Evolutionary conservation across 1,140 invertebrate species (phyloP), one percentile per base, ranked within the genome.

Genomic region (Copidosoma floridanum): DNA sequence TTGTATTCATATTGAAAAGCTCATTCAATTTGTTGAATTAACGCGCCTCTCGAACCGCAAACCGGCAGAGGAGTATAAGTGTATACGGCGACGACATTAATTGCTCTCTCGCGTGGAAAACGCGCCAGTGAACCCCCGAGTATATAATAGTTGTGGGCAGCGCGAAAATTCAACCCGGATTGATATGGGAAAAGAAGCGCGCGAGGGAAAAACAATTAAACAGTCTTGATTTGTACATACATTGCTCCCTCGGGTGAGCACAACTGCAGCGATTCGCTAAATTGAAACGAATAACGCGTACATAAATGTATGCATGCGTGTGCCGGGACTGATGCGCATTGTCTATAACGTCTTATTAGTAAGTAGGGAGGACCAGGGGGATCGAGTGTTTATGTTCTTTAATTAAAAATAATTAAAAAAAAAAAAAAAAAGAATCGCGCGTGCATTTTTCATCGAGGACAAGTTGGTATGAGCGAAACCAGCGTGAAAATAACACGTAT

Each of bases 11-110:
- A 51, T 50, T 51, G 24, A 51, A 58, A 58, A 43, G 1, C 5
- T 27, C 47, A 35, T 58, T 50, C 37, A 51, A 58, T 58, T 58
- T 52, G 57, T 52, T 48, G 51, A 52, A 59, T 59, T 52, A 59
- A 44, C 48, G 48, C 43, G 7, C 4, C 37, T 11, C 10, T 20
- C 26, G 18, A 43, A 7, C 24, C 14, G 4, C 20, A 35, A 18
- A 7, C 26, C 21, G 37, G 51, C 41, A 51, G 24, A 58, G 44
- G n/a, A n/a, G n/a, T n/a, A n/a, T n/a, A n/a, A n/a, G n/a, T n/a
- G n/a, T n/a, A n/a, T n/a, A n/a, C n/a, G n/a, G n/a, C n/a, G n/a
- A n/a, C n/a, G n/a, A n/a, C n/a, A n/a, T 32, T 32, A 32, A 32
- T 32, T 32, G 29, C 29, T 12, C 29, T 32, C 29, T 46, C 47